These are phyloP conservation scores for Perithous albicinctus DNA, from an alignment of 2,888 invertebrate genomes.

Conservation along the genomic window DNA sequence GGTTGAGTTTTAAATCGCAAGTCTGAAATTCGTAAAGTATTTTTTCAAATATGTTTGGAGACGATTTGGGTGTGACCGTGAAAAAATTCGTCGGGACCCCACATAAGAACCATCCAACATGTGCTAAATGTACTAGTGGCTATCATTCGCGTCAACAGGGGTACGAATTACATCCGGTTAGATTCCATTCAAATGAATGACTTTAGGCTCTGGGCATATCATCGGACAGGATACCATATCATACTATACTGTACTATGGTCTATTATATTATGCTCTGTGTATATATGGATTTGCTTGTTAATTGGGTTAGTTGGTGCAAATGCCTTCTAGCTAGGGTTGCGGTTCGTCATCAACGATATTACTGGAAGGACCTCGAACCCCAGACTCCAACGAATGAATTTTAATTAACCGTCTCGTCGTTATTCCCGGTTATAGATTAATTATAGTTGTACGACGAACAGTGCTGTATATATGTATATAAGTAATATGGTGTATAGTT, in stretches of 20 bases:
- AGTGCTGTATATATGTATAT: not conserved
- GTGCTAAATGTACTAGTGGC: not conserved
- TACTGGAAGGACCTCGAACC: not conserved
- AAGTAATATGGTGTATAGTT: not conserved
- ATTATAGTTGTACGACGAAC: conserved; percentile 25
- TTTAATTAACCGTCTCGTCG: conserved; percentile 37
- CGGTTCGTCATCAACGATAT: conserved; percentile 22
- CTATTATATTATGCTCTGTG: not conserved
- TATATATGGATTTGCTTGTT: conserved; percentile 18
- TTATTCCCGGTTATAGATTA: conserved; percentile 42
- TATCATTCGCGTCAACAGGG: not conserved
- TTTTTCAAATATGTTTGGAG: too few species aligned
- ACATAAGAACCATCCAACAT: conserved; percentile 6
- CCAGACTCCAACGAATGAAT: not conserved
- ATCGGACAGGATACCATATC: not conserved
- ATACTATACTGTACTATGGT: not conserved
- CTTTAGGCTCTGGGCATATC: not conserved
- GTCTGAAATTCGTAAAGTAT: too few species aligned
- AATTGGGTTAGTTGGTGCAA: conserved; percentile 33
- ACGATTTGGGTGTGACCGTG: too few species aligned
- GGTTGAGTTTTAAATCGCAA: too few species aligned
- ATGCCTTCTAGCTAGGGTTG: not conserved
- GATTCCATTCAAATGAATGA: conserved; percentile 8
- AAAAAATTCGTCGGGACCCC: too few species aligned
- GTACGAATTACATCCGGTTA: not conserved